Base-by-base conservation (phyloP, 1,140 invertebrate species). In the Drosophila pseudoobscura region DNA sequence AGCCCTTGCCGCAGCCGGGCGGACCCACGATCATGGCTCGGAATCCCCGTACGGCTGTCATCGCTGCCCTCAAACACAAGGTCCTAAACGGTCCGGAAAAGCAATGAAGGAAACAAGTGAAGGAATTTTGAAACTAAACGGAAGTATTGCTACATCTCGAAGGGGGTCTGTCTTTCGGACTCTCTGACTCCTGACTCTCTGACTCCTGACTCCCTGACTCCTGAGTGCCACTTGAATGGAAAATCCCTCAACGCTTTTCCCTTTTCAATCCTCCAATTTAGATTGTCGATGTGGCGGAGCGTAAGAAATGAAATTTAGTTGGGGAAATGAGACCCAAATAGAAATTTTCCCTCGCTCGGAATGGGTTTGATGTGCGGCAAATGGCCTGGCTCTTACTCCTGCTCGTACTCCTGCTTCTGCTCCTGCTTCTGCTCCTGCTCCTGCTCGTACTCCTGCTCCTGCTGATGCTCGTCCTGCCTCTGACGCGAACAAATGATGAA, bases 401-500 rank as follows among this genome's bases (percentile, higher is more conserved):
- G 4, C 11, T 39, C 0, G 11, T 13, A 0, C 9, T 39, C 11
- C 35, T 31, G 29, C 8, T 31, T 0, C 20, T 39, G 17, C 60
- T 63, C 13, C 9, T 63, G 9, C 24, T 54, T 24, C 31, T 13
- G n/a, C 15, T 15, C 15, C 15, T 15, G 7, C 24, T 15, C 17
- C 39, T 44, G 31, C 35, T 66, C 29, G 43, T 22, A 68, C 45
- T 45, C 45, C 39, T 59, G 50, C 45, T 45, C 45, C 39, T 59
- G 50, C 53, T 52, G 49, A 62, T 52, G 45, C 69, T 79, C 55
- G 24, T 24, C 24, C 24, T 26, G 57, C 65, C 87, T 69, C 63
- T 66, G 78, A 78, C 74, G 78, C 66, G 65, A 58, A 85, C 82
- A 85, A 85, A 85, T 85, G 82, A 85, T 75, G 62, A 60, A 82